Conservation (phyloP, 2,888 invertebrate genomes). For the Micoletzkya japonica region DNA sequence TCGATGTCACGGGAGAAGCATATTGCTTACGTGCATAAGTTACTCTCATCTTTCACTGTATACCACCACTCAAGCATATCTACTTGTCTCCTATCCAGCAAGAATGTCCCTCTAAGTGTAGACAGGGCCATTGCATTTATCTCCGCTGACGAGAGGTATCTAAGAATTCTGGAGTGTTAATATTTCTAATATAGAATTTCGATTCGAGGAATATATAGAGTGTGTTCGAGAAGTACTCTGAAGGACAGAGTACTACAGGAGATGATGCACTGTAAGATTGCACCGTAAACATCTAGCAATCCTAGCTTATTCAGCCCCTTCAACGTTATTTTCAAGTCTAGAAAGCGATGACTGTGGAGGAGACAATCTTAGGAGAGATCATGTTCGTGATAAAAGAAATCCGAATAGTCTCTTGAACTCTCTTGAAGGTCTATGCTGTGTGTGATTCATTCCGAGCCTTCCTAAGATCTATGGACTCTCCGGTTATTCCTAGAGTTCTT, state of each 20-base stretch:
- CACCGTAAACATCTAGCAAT: neutral
- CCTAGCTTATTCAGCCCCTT: conserved; percentile 12
- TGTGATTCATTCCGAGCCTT: conserved; percentile 17
- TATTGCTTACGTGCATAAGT: too few relatives aligned
- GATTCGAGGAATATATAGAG: conserved; percentile 14
- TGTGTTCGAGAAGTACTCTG: conserved; percentile 1
- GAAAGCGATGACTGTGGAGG: conserved; percentile 2
- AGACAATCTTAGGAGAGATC: neutral
- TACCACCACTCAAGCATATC: conserved; percentile 8
- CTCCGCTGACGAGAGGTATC: conserved; percentile 2
- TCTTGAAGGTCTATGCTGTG: conserved; percentile 11
- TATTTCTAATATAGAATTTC: neutral
- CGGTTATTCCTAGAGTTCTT: conserved; percentile 9
- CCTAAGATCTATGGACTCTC: conserved; percentile 15
- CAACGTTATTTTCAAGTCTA: neutral
- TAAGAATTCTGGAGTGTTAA: neutral
- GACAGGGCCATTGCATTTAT: conserved; percentile 5
- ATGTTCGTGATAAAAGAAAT: neutral
- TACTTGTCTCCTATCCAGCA: conserved; percentile 3
- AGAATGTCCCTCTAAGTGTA: conserved; percentile 3
- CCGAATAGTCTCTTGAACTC: neutral
- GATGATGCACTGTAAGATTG: conserved; percentile 22
- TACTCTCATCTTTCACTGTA: neutral
- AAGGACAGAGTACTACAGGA: conserved; percentile 9
- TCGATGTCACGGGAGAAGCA: too few relatives aligned